Base-by-base conservation (phyloP, 30 jellyfish, hydroid and myxozoan genomes). In the Aurelia sp. region DNA sequence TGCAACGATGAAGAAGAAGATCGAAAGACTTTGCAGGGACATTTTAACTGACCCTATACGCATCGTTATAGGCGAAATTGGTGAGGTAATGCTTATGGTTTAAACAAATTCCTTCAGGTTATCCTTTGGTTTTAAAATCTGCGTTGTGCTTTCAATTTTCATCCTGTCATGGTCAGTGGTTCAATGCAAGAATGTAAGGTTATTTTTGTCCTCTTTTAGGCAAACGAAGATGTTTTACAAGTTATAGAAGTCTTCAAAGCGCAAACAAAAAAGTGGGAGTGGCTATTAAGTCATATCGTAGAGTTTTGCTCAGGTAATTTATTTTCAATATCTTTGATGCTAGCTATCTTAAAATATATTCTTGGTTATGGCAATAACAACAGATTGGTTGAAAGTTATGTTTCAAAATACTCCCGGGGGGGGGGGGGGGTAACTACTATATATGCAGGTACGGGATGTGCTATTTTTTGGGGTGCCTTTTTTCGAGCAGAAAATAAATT, bases 11-110 rank as follows among this genome's bases (percentile, higher is more conserved):
- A 96, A 96, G 85, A 91, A 87, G 86, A 96, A 96, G 73, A 76
- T 96, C 27, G 99, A 96, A 82, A 76, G 98, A 76, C 89, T 96
- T 1, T 90, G 98, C 67, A 78, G 97, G 57, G 97, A 96, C 64
- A 84, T 96, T 75, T 78, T 96, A 62, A 77, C 97, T 35, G 99
- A 96, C 78, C 99, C 99, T 13, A 80, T 96, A 33, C 91, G 98
- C 24, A 91, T 96, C 15, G 98, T 96, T n/a, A 86, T 96, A 7
- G 99, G 99, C 13, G 98, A 96, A 80, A 84, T 96, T 15, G 99
- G 99, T 11, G 98, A 96, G 97, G 99, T 44, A 44, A 44, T 8
- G 55, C 55, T 44, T 44, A 44, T 8, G 2, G 10, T 44, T 44
- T 9, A 44, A 44, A 44, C 55, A 44, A 8, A 38, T 5, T 38